Conservation (phyloP, 2,797 vertebrate species). For the Epinephelus coioides region DNA sequence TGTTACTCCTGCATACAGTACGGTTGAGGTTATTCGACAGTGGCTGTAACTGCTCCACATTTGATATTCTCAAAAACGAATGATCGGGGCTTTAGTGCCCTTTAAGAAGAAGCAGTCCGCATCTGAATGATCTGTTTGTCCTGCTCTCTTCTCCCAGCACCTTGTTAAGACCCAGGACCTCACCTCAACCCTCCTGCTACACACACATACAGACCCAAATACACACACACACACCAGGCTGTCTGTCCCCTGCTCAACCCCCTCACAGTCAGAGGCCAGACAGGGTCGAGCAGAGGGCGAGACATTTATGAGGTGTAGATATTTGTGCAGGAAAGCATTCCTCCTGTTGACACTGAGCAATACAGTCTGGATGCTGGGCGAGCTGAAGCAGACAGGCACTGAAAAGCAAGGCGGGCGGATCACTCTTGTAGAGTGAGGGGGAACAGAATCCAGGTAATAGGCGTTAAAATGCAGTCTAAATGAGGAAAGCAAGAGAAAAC, state of each 20-base stretch:
- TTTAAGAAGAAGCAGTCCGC: conserved; percentile 56
- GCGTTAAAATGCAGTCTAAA: conserved; percentile 19
- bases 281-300: conserved; percentile 81
- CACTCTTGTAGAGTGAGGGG: conserved; percentile 46
- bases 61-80: conserved; percentile 34
- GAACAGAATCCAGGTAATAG: conserved; percentile 45
- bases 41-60: conserved; percentile 22
- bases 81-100: conserved; percentile 27
- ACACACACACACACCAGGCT: conserved; percentile 50
- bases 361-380: conserved; percentile 73
- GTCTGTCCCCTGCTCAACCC: conserved; percentile 71
- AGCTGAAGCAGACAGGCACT: conserved; percentile 61
- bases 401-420: conserved; percentile 46
- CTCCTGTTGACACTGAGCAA: conserved; percentile 78
- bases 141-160: conserved; percentile 68
- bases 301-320: conserved; percentile 87
- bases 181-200: conserved; percentile 52
- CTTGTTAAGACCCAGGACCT: conserved; percentile 72
- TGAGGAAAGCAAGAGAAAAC: conserved; percentile 1
- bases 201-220: conserved; percentile 35
- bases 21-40: conserved; percentile 11
- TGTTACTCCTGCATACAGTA: conserved; percentile 1
- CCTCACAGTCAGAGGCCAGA: conserved; percentile 78
- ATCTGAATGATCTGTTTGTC: conserved; percentile 67
- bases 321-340: conserved; percentile 84